Evolutionary conservation across 2,113 vertebrate genomes (phyloP), one percentile per base, ranked within the genome.

Genomic region (Chionomys nivalis): DNA sequence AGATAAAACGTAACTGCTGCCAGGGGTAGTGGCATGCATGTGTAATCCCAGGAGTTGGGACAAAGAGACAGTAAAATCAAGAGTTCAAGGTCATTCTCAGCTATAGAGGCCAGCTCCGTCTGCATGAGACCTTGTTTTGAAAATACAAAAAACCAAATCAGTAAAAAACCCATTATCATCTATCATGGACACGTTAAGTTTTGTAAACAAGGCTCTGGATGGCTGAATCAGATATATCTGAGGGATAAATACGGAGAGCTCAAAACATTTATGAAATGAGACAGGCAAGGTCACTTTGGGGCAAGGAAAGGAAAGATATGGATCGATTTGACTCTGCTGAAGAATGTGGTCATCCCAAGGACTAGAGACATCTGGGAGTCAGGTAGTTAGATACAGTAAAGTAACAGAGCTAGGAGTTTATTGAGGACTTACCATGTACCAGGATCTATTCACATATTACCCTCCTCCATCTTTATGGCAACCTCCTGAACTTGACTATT

Each of bases 301-400:
- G 63, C 82, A 91, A 95, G n/a, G 21, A 94, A 77, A 96, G 36
- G 58, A 68, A 82, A 95, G 33, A 47, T 70, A 61, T 73, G 81
- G 36, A 91, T 58, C 8, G 63, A 21, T 65, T 93, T 83, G 89
- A 79, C 13, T 28, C 58, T 76, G 24, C 28, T 85, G 58, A 77
- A 95, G 77, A 95, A 70, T 88, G 21, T 90, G 42, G 44, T 95
- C 44, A 93, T 23, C 47, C 79, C 55, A 79, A 85, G 75, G 44
- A 63, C 10, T 65, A 7, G 17, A 21, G 58, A 93, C 24, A 49
- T 65, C 78, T 47, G 26, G 39, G 44, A 91, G 12, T 68, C 92
- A 96, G 66, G 26, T 1, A 12, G 73, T 65, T 94, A 73, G n/a
- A 42, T 33, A 72, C 49, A 36, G 21, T 44, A 77, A 83, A 92